These are phyloP conservation scores for Elysia crispata DNA, from an alignment of 2,888 invertebrate genomes.

Conservation along the genomic window DNA sequence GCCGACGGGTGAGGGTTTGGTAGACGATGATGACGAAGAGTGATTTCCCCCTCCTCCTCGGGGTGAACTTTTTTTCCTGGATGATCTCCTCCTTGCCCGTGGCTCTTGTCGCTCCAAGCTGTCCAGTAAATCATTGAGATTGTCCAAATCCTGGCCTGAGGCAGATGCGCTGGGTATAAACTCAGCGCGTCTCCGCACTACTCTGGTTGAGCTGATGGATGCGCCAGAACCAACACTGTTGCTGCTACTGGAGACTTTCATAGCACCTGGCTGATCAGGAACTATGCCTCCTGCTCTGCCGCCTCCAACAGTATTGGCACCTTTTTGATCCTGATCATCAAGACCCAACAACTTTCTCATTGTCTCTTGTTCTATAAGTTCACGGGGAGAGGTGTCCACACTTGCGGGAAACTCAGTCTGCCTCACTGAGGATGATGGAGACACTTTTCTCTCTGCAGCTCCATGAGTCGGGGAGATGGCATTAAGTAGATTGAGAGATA, in stretches of 20 bases:
- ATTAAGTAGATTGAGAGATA: not conserved
- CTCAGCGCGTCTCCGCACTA: slow-evolving; percentile 42
- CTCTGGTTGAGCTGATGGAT: slow-evolving; percentile 31
- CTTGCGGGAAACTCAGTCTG: slow-evolving; percentile 30
- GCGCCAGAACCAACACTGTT: not conserved
- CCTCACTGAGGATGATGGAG: not conserved
- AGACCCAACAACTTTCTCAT: slow-evolving; percentile 1
- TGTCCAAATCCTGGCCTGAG: slow-evolving; percentile 16
- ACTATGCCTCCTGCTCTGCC: not conserved
- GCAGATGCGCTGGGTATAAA: slow-evolving; percentile 44
- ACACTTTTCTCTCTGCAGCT: not conserved
- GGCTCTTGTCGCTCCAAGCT: slow-evolving; percentile 24
- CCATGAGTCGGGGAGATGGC: not conserved
- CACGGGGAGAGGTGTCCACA: not conserved
- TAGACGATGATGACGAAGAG: not conserved
- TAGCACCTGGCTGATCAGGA: not conserved
- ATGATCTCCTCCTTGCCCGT: not conserved
- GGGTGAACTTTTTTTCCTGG: not conserved
- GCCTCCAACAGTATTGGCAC: not conserved
- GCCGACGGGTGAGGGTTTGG: not conserved
- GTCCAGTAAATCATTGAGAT: slow-evolving; percentile 38
- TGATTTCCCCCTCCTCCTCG: not conserved
- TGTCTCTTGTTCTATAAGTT: not conserved
- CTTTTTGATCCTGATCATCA: not conserved
- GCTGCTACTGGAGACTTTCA: not conserved